phyloP scores from a whole-genome alignment of 2,797 vertebrate species.

The Anomalospiza imberbis region DNA sequence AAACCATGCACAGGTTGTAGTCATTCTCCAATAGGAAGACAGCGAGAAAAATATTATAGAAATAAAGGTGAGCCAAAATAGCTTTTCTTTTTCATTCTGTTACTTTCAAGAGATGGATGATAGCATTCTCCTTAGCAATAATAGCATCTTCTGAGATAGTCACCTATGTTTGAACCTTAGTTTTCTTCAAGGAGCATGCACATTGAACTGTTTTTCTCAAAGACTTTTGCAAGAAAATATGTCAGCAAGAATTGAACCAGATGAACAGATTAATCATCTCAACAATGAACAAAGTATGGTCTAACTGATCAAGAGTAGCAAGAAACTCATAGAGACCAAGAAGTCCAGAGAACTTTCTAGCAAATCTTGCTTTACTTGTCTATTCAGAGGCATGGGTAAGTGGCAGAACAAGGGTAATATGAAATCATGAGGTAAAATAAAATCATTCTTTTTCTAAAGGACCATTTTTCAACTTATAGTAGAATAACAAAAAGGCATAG shows the following conservation, averaged over 20 bases:
- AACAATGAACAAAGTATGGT: neutral
- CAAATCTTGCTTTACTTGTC: neutral
- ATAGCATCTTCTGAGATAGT: neutral
- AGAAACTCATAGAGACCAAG: neutral
- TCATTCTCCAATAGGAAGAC: neutral
- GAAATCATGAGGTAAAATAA: neutral
- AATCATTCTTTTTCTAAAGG: neutral
- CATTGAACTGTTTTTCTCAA: neutral
- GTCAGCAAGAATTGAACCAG: neutral
- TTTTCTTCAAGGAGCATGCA: neutral
- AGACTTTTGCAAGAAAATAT: neutral
- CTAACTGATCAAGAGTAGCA: neutral
- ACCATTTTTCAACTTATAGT: neutral
- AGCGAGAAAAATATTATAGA: neutral
- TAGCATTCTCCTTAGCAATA: neutral
- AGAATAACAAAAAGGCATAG: neutral
- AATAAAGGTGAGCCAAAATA: neutral
- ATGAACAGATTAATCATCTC: neutral
- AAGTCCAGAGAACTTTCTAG: neutral
- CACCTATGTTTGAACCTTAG: neutral
- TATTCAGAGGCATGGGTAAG: neutral
- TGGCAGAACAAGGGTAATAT: neutral
- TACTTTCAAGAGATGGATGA: neutral
- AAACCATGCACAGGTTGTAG: neutral
- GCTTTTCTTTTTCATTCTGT: neutral